Evolutionary conservation across 2,888 invertebrate genomes (phyloP), one percentile per base, ranked within the genome.

Genomic region (Unio pictorum): DNA sequence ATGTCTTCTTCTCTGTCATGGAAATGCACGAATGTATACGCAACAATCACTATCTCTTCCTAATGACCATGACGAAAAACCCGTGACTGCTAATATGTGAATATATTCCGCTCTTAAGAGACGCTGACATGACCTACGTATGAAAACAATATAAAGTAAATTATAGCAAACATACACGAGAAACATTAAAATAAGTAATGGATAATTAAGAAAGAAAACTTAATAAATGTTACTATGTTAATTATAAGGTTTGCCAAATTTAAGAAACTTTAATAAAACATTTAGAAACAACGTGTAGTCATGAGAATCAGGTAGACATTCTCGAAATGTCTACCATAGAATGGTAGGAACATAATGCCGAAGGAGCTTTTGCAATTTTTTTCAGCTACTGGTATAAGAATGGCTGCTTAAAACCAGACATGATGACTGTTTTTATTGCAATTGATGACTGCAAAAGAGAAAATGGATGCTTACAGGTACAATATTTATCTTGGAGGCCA

Each of bases 361-460:
- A n/a, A 26, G 1, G 15, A 56, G 5, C 18, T 1, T 61, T 61
- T 59, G n/a, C 28, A 57, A 61, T 59, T 55, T 56, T 60, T 63
- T 67, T 8, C 74, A 89, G 89, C 5, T 89, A 88, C 75, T 89
- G 89, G 89, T 89, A 89, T 74, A 82, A 85, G 62, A 88, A 88
- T 75, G 87, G 86, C 7, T 84, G 83, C 67, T 74, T 87, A 65
- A 84, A 81, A 62, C 88, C 89, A 0, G 84, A 89, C 75, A 82
- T 88, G 86, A 77, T 86, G 80, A 89, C 88, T 1, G 87, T 85
- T 4, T 89, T 88, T 68, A 86, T 88, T 17, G 84, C 89, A 11
- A 66, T 89, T 23, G 88, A 89, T 69, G 79, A 74, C 59, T 86
- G 85, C 68, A 79, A 79, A 45, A 80, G 79, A 63, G 82, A 74